These are phyloP conservation scores for Diadegma fenestrale DNA, from an alignment of 2,888 invertebrate genomes.

Conservation along the genomic window DNA sequence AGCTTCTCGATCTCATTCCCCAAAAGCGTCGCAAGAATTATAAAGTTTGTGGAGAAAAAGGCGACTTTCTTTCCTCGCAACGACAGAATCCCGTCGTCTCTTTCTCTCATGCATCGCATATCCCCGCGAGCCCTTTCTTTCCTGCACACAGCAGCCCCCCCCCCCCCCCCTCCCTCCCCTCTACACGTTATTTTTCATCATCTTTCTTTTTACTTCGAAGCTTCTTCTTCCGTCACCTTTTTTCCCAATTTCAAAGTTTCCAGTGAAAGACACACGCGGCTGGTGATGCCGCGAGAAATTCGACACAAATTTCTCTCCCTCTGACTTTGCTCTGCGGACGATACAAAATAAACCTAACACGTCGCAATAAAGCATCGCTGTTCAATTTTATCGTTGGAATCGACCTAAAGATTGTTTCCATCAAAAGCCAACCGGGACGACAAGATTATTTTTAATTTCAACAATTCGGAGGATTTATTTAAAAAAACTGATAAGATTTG, in stretches of 20 bases:
- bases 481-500: neutral
- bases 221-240: constrained; percentile 10
- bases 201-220: constrained; percentile 4
- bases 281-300: constrained; percentile 55
- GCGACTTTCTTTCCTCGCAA: constrained; percentile 63
- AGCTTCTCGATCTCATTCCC: constrained; percentile 82
- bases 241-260: constrained; percentile 64
- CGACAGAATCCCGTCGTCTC: constrained; percentile 23
- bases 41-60: constrained; percentile 82
- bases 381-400: neutral
- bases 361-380: neutral
- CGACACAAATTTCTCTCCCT: neutral
- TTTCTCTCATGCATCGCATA: constrained; percentile 19
- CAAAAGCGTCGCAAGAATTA: constrained; percentile 84
- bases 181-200: constrained; percentile 26
- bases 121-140: constrained; percentile 29
- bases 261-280: constrained; percentile 64
- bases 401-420: neutral
- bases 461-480: no score
- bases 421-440: no score
- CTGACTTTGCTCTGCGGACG: neutral
- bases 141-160: constrained; percentile 1
- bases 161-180: neutral
- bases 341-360: constrained; percentile 1
- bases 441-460: neutral